Base-by-base conservation (phyloP, 1,140 invertebrate species). In the Octopus sinensis region DNA sequence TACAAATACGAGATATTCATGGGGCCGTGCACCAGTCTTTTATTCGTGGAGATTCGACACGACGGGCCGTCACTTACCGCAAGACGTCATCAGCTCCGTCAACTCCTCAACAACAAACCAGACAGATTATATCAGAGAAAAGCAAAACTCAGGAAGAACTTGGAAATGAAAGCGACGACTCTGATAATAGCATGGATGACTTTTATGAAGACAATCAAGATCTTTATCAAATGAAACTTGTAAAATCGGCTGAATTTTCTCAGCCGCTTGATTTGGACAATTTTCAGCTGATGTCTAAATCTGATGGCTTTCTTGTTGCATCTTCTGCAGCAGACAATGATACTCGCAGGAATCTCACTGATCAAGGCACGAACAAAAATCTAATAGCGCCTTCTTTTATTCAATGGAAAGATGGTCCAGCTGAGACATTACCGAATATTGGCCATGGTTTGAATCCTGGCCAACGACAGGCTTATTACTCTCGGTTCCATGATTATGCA, bases 401-500 rank as follows among this genome's bases (percentile, higher is more conserved):
- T n/a, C 30, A n/a, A 23, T n/a, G 68, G 17, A 13, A 73, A 17
- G 5, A n/a, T 13, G 68, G 68, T 73, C 17, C 17, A 6, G 30
- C 17, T 73, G 68, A 73, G 30, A 13, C 68, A 4, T 23, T n/a
- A 13, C 17, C 30, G 68, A 12, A 9, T 9, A n/a, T 4, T n/a
- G 68, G 68, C 68, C 68, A 9, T 23, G 30, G 30, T n/a, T 43
- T 43, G 3, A 43, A 43, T 43, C 1, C 30, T 43, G 30, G 30
- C 30, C 68, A 73, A 7, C 68, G 76, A 17, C 76, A 53, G 4
- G 76, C 76, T 51, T 87, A 86, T 54, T 84, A 82, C 56, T 86
- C 87, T 5, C 84, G 84, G 51, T 83, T 86, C 79, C 87, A 88
- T 81, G 88, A 89, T 82, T 88, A 88, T 84, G 86, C 86, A 53